Evolutionary conservation across 2,113 vertebrate species (phyloP).

Genomic region (Blennius ocellaris): DNA sequence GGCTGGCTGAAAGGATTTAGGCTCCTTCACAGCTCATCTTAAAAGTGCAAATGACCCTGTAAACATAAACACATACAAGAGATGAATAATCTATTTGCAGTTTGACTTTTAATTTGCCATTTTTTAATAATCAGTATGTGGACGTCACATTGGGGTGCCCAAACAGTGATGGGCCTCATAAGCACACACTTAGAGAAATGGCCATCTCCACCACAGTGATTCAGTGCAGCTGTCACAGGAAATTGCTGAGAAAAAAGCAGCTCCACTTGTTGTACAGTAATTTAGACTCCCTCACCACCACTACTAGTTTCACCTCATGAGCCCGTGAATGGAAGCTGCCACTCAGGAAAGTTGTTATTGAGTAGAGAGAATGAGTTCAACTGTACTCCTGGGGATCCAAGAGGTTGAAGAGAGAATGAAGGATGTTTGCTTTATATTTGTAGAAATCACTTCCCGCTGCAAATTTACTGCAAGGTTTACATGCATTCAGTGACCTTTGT

Average conservation of each 20-base stretch:
- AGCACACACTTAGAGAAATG: background rate
- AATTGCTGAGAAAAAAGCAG: constrained; percentile 12
- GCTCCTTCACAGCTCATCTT: no score
- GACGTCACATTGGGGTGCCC: background rate
- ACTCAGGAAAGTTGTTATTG: background rate
- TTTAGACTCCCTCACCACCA: background rate
- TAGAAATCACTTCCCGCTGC: background rate
- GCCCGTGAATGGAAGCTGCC: background rate
- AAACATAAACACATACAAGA: no score
- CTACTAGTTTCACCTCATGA: background rate
- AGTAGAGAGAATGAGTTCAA: constrained; percentile 6
- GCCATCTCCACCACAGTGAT: background rate
- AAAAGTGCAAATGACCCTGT: no score
- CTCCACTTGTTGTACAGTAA: background rate
- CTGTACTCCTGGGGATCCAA: background rate
- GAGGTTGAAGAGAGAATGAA: background rate
- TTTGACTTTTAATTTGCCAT: background rate
- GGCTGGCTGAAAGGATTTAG: no score
- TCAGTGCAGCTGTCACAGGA: background rate
- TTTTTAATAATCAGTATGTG: background rate
- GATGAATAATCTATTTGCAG: background rate
- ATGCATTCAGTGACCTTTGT: background rate
- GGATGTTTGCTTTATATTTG: background rate
- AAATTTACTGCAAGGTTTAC: background rate
- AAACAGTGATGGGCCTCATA: background rate